Conservation (phyloP, 2,888 invertebrate species). For the Germaria angustata region DNA sequence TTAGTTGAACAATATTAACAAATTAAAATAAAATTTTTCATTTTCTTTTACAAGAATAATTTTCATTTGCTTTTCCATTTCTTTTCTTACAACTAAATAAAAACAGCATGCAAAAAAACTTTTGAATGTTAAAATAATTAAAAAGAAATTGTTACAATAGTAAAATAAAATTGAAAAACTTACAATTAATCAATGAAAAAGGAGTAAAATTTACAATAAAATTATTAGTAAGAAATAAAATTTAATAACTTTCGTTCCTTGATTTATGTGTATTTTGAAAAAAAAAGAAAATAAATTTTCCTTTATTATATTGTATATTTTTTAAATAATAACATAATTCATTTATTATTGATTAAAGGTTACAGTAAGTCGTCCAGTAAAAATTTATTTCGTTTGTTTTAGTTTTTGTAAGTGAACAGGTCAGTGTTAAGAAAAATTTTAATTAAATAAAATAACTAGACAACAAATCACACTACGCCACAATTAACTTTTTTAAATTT, state of each 20-base stretch:
- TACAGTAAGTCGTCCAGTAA: neutral
- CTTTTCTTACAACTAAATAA: constrained; percentile 45
- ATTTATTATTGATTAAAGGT: neutral
- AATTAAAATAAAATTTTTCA: constrained; percentile 33
- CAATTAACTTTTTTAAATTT: neutral
- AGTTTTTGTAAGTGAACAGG: constrained; percentile 21
- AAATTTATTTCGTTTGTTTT: neutral
- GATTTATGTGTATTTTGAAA: neutral
- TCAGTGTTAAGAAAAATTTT: constrained; percentile 13
- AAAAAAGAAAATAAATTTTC: neutral
- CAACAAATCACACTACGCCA: neutral
- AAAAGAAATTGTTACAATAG: constrained; percentile 32
- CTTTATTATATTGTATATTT: neutral
- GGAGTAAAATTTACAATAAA: constrained; percentile 32
- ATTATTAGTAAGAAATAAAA: constrained; percentile 4
- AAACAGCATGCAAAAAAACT: constrained; percentile 59
- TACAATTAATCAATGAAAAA: constrained; percentile 21
- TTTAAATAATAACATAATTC: neutral
- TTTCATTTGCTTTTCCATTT: constrained; percentile 29
- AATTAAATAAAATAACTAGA: constrained; percentile 6
- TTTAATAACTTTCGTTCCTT: constrained; percentile 1
- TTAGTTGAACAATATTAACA: constrained; percentile 43
- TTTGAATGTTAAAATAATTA: constrained; percentile 34
- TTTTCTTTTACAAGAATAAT: constrained; percentile 1
- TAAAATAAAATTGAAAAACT: constrained; percentile 37